These are phyloP conservation scores for Cygnus atratus DNA, from an alignment of 2,113 vertebrate genomes.

Conservation along the genomic window DNA sequence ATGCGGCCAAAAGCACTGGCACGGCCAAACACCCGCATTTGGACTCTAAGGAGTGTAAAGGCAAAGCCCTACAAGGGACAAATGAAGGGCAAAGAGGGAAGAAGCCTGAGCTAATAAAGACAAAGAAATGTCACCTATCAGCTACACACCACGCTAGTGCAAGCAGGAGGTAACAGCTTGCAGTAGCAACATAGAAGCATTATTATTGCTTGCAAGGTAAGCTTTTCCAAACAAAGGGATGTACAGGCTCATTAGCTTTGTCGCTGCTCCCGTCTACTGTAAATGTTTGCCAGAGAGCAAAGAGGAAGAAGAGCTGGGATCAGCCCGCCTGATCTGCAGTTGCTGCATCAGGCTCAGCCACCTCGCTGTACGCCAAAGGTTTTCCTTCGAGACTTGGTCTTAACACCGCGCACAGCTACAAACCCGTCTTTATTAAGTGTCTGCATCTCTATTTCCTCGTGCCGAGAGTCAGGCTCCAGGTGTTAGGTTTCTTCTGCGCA, in stretches of 20 bases:
- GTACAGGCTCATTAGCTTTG: not conserved
- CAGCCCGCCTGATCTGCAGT: not conserved
- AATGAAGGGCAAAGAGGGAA: not conserved
- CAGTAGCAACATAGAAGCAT: not conserved
- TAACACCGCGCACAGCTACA: fast-evolving
- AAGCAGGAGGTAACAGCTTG: not conserved
- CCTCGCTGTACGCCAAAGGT: fast-evolving
- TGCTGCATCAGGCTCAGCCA: fast-evolving
- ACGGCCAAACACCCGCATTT: not conserved
- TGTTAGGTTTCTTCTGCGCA: not conserved
- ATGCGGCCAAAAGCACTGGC: not conserved
- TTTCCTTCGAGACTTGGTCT: not conserved
- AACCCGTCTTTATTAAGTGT: not conserved
- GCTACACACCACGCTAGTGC: fast-evolving
- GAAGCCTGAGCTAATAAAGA: not conserved
- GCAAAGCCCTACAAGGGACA: not conserved
- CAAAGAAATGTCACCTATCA: not conserved
- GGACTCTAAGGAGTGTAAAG: fast-evolving
- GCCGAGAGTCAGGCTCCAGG: not conserved
- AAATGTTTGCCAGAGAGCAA: not conserved
- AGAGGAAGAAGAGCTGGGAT: not conserved
- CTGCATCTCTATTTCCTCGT: not conserved
- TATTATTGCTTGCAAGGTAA: not conserved
- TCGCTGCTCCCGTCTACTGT: not conserved
- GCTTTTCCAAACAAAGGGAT: not conserved